Base-by-base conservation (phyloP, 2,113 vertebrate species). In the Tachysurus fulvidraco region DNA sequence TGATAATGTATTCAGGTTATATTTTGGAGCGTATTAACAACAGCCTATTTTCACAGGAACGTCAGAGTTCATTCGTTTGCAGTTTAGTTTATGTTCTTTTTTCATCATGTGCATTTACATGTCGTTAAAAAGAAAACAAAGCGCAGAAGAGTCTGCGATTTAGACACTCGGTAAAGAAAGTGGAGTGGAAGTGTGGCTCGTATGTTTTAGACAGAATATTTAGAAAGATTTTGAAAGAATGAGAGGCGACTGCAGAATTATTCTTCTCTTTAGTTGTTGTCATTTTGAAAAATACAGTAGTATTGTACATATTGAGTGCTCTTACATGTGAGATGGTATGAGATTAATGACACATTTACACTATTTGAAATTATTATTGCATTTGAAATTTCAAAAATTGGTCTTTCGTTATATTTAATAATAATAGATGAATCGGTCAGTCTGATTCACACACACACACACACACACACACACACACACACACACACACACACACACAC, bases 101-200 rank as follows among this genome's bases (percentile, higher is more conserved):
- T 55, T 78, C 54, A 55, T 78, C 30, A 78, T 17, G 25, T 55
- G 76, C 76, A 55, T 78, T 78, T 55, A 30, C 55, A 30, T 78
- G n/a, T 30, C 28, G 76, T 17, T 9, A 78, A 55, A 78, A 55
- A 19, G 7, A 8, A 54, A 55, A 55, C 25, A 54, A 78, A 78
- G 50, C 9, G 44, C 23, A 14, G 23, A 23, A 14, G 50, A 46
- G 21, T 50, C 44, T 50, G 44, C 0, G 14, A n/a, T n/a, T 14
- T 13, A 12, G 16, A 54, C n/a, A 17, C 25, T 54, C 28, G 54
- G 5, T 54, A 78, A 54, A 28, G 36, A 36, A 36, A 50, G 46
- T 50, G 46, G 46, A 50, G 8, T 55, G 16, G 46, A 28, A 2
- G 52, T 30, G 50, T 55, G 52, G 50, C 50, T 55, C 17, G 25